phyloP scores from a whole-genome alignment of 1,140 invertebrate species.

The Idris sp. region DNA sequence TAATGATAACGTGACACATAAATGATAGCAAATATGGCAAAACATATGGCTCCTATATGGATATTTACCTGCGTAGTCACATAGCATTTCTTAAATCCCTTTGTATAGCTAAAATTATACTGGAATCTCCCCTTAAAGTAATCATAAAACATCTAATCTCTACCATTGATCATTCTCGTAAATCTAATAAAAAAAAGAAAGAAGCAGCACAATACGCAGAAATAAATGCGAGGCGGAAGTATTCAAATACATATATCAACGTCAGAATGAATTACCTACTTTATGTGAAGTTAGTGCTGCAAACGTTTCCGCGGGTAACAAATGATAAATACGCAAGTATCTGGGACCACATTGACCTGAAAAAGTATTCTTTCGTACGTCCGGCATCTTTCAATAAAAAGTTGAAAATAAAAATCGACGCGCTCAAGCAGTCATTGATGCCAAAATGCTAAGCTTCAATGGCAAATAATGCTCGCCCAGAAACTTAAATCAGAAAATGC shows the following conservation, averaged over 20 bases:
- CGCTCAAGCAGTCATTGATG: slow-evolving; percentile 1
- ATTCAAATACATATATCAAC: slow-evolving; percentile 41
- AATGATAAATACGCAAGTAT: slow-evolving; percentile 44
- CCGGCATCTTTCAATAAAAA: not conserved
- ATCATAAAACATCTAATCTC: no score
- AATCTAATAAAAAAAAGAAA: slow-evolving; percentile 20
- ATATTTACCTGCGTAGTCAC: no score
- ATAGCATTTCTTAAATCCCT: no score
- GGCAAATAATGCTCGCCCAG: slow-evolving; percentile 32
- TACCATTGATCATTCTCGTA: not conserved
- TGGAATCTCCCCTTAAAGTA: no score
- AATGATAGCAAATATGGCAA: no score
- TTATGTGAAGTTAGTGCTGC: slow-evolving; percentile 29
- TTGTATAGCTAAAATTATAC: no score
- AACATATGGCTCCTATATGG: no score
- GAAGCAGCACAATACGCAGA: slow-evolving; percentile 18
- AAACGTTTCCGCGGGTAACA: slow-evolving; percentile 34
- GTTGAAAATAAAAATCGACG: not conserved
- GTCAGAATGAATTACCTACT: slow-evolving; percentile 50
- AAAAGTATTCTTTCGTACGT: not conserved
- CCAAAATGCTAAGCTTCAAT: slow-evolving; percentile 29
- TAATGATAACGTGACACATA: no score
- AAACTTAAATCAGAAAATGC: not conserved
- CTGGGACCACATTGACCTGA: not conserved
- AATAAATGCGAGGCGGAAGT: slow-evolving; percentile 36